Base-by-base conservation (phyloP, 1,140 invertebrate species). In the Myzus persicae region DNA sequence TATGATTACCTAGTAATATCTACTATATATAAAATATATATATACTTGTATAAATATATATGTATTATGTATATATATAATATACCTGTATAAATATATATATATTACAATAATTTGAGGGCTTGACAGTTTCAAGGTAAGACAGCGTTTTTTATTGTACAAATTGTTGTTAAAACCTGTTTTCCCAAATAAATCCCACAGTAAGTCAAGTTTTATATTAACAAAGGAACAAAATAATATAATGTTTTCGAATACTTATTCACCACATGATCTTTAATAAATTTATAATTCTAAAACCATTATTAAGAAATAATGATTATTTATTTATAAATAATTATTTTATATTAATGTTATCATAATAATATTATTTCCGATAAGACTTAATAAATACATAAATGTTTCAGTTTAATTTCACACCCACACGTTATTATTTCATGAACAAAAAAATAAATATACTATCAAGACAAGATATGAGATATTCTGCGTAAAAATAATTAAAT, bases 141-240 rank as follows among this genome's bases (percentile, higher is more conserved):
- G 38, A 90, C 89, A 31, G 89, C 54, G 89, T 90, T 90, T 90
- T 90, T 90, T 67, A 59, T 90, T 90, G 51, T 90, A 90, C 89
- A 90, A 90, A 90, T 90, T 90, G 89, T 90, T 90, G 89, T 90
- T 67, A 42, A 90, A 90, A 90, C 89, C 89, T 67, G 89, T 90
- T 90, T 90, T 90, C 89, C 54, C 51, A n/a, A 90, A 90, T 90
- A 90, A 90, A 90, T 90, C 89, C 40, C 89, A 90, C 89, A 90
- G 89, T 90, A 67, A 90, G 89, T 90, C 89, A 90, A 90, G 89
- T 90, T 90, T 90, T 59, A 90, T 31, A 67, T 26, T 67, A 90
- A 90, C 89, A 90, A 90, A 90, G 26, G 51, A 90, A 59, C 26
- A 44, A 42, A 42, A 90, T 90, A 90, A 90, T 59, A 42, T 59